Base-by-base conservation (phyloP, 2,797 vertebrate genomes). In the Anisognathus igniventris region DNA sequence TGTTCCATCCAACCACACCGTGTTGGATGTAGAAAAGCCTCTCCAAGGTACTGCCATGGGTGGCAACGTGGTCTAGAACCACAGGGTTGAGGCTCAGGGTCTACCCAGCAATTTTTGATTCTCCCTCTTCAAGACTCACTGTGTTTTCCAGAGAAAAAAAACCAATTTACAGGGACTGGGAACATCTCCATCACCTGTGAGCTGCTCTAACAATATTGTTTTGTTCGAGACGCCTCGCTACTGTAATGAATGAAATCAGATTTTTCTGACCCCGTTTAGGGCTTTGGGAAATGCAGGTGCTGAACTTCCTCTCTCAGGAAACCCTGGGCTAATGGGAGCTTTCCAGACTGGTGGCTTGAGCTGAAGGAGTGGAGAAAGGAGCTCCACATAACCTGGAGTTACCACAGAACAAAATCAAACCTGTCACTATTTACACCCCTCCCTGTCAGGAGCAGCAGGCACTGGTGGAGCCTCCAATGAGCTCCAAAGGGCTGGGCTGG, bases 1-100 rank as follows among this genome's bases (percentile, higher is more conserved):
- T 7, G 4, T 6, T 37, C 56, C 48, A 60, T 6, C 65, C 56
- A 33, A 1, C 20, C 58, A 24, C 40, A 23, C 67, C 2, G 0
- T 13, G n/a, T 4, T 22, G n/a, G 30, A 53, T 53, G 51, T 31
- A 31, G 19, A 37, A 44, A 21, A 54, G 15, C 16, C 21, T 37
- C n/a, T 23, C 37, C 58, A 9, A 8, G 40, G 19, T 0, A 1
- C 5, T 13, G 10, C 47, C 45, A 16, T 1, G 19, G 28, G 5
- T 53, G 48, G n/a, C 28, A 61, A 2, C 1, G 0, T 28, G 44
- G 4, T 7, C 20, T 18, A 33, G 39, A 21, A 9, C 8, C 62
- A 10, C 0, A 1, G 31, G n/a, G 3, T 2, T 40, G 51, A 15
- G 24, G 24, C 21, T 19, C 44, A 27, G 48, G 14, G 21, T 24